A percentile compares a stretch with the other conserved stretches of the same genome.
These are phyloP conservation scores for Drosophila histrio DNA, from an alignment of 2,888 invertebrate genomes.

Conservation along the genomic window DNA sequence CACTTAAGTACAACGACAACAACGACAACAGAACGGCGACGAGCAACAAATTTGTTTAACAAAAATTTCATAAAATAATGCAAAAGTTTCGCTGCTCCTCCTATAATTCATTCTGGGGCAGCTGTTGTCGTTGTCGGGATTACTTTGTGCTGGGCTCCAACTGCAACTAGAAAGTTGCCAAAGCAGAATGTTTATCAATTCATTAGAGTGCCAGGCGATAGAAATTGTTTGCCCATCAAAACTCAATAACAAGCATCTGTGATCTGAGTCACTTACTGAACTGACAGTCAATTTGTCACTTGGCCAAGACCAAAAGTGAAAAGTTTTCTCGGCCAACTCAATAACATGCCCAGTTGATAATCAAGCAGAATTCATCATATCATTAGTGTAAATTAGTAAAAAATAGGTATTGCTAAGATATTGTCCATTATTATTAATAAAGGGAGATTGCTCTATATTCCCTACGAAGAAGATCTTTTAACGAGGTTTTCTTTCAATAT, in stretches of 20 bases:
- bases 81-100: conserved; percentile 56
- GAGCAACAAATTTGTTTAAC: conserved; percentile 74
- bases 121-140: conserved; percentile 49
- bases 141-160: conserved; percentile 14
- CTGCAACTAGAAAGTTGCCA: conserved; percentile 42
- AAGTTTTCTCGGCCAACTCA: conserved; percentile 22
- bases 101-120: conserved; percentile 57
- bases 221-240: conserved; percentile 60
- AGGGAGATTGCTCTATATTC: too few species aligned
- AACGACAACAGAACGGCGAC: conserved; percentile 25
- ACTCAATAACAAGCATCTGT: conserved; percentile 52
- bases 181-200: conserved; percentile 56
- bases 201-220: conserved; percentile 60
- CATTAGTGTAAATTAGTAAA: not conserved
- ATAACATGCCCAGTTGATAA: conserved; percentile 22
- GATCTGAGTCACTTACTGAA: conserved; percentile 14
- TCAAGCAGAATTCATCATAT: not conserved
- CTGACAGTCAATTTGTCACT: conserved; percentile 57
- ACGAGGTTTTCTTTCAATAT: too few species aligned
- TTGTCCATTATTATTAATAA: too few species aligned
- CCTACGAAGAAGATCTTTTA: too few species aligned
- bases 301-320: conserved; percentile 14
- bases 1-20: conserved; percentile 59
- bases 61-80: conserved; percentile 78
- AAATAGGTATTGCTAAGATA: not conserved